Percentiles rank a stretch among this genome's conserved stretches.
Conservation (phyloP, 2,888 invertebrate species). For the Leuctra nigra region DNA sequence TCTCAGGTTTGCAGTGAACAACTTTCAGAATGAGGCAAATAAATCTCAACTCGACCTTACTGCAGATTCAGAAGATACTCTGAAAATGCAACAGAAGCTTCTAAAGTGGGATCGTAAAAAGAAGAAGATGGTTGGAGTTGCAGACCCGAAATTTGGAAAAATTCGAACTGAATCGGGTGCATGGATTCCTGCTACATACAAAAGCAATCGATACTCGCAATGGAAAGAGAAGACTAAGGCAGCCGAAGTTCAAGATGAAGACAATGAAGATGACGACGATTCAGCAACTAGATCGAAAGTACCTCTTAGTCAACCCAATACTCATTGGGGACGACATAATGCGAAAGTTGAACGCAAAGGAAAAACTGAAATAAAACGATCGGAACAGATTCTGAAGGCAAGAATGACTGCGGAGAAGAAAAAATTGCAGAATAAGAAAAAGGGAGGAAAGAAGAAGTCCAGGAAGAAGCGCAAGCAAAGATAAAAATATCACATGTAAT, state of each 20-base stretch:
- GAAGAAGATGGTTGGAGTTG: constrained; percentile 82
- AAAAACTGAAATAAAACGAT: constrained; percentile 56
- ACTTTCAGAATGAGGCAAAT: constrained; percentile 72
- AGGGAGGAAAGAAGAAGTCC: not conserved
- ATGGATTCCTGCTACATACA: constrained; percentile 91
- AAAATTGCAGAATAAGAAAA: constrained; percentile 23
- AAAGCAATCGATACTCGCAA: constrained; percentile 78
- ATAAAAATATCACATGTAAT: too few species aligned
- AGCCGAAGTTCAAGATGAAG: constrained; percentile 31
- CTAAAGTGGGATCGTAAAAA: constrained; percentile 88
- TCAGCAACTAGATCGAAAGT: not conserved
- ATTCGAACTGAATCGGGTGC: constrained; percentile 94
- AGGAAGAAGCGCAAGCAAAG: not conserved
- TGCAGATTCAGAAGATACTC: constrained; percentile 67
- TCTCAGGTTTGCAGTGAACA: constrained; percentile 68
- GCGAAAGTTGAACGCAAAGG: constrained; percentile 53
- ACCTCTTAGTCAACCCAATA: constrained; percentile 43
- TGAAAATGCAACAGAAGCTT: constrained; percentile 52
- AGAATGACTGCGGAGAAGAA: constrained; percentile 58
- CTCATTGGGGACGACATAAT: constrained; percentile 75
- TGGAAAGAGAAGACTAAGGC: constrained; percentile 76
- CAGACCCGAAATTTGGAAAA: constrained; percentile 58
- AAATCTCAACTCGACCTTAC: constrained; percentile 75
- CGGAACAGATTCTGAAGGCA: constrained; percentile 72
- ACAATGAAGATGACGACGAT: constrained; percentile 42